Evolutionary conservation across 2,113 vertebrate genomes (phyloP).

Genomic region (Nipponia nippon): DNA sequence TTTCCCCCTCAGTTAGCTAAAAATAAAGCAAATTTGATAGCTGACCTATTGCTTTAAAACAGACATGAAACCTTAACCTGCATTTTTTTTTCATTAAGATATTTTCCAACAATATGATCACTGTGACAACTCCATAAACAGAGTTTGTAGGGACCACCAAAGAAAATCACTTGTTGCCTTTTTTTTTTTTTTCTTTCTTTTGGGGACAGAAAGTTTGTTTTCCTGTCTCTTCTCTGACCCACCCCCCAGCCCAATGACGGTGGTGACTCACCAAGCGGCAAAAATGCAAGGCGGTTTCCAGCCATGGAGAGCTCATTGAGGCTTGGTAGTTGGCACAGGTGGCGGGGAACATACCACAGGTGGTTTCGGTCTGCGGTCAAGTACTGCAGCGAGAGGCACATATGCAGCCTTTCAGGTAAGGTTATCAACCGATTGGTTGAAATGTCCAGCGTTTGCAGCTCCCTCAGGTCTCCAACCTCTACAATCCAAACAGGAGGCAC

Average conservation of each 20-base stretch:
- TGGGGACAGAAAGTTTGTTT: neutral
- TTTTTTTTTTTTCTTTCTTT: neutral
- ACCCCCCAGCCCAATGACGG: neutral
- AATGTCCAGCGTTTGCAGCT: slow-evolving; percentile 92
- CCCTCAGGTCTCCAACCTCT: slow-evolving; percentile 93
- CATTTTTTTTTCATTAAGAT: neutral
- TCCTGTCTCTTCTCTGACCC: neutral
- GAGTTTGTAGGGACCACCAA: neutral
- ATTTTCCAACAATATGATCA: neutral
- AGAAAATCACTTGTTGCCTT: neutral
- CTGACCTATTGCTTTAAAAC: neutral
- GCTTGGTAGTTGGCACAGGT: slow-evolving; percentile 90
- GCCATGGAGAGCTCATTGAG: slow-evolving; percentile 97
- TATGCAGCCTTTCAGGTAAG: slow-evolving; percentile 87
- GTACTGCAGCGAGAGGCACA: slow-evolving; percentile 91
- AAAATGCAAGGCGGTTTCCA: slow-evolving; percentile 86
- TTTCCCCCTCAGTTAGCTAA: slow-evolving; percentile 10
- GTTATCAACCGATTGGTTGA: slow-evolving; percentile 88
- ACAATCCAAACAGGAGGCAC: slow-evolving; percentile 28
- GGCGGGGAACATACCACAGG: slow-evolving; percentile 85
- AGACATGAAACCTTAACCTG: neutral
- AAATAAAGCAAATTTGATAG: slow-evolving; percentile 56
- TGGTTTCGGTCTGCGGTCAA: slow-evolving; percentile 90
- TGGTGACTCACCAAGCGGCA: slow-evolving; percentile 84
- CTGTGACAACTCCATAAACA: neutral